These are phyloP conservation scores for Diprion similis DNA, from an alignment of 1,140 invertebrate species.

Conservation along the genomic window DNA sequence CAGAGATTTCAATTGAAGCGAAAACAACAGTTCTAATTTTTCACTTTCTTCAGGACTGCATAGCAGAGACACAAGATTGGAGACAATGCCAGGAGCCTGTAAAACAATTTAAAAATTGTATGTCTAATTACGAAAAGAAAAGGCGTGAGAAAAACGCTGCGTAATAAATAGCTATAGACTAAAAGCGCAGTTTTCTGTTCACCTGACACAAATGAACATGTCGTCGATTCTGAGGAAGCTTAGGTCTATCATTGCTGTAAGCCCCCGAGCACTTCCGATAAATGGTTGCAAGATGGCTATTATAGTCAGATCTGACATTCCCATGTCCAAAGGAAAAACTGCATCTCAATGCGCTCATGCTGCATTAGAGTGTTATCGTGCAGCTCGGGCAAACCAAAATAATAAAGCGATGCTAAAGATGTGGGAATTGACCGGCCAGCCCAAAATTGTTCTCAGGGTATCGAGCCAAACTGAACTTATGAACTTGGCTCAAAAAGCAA, in stretches of 20 bases:
- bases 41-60: conserved; percentile 78
- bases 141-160: conserved; percentile 33
- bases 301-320: conserved; percentile 77
- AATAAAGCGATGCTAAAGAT: conserved; percentile 61
- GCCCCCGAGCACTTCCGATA: conserved; percentile 27
- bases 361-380: conserved; percentile 71
- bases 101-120: conserved; percentile 80
- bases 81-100: conserved; percentile 86
- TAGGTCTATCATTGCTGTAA: conserved; percentile 26
- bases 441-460: conserved; percentile 75
- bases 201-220: conserved; percentile 23
- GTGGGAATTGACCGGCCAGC: conserved; percentile 76
- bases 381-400: conserved; percentile 49
- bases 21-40: conserved; percentile 12
- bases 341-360: conserved; percentile 87
- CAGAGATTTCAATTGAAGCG: no score
- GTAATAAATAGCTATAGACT: conserved; percentile 44
- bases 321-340: conserved; percentile 83
- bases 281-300: conserved; percentile 73
- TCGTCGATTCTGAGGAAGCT: conserved; percentile 20
- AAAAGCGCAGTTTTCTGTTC: conserved; percentile 32
- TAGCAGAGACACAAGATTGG: conserved; percentile 88
- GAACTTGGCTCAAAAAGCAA: conserved; percentile 63
- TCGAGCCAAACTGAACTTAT: conserved; percentile 62
- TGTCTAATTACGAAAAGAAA: conserved; percentile 65